Evolutionary conservation across 2,888 invertebrate species (phyloP), one percentile per base, ranked within the genome.

Genomic region (Cheilosia soror): DNA sequence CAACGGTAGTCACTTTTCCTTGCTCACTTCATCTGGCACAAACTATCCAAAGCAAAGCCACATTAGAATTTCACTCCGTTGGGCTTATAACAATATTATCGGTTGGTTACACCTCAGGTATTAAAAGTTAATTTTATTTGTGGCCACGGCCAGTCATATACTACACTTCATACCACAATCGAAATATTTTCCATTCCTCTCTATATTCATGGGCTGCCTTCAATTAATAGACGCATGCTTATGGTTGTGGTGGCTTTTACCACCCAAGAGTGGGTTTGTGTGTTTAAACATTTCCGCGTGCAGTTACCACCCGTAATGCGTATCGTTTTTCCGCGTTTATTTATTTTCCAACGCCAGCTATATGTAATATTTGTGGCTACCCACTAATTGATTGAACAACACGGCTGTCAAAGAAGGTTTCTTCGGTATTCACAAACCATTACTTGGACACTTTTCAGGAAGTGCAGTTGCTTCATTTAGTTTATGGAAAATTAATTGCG

Each of bases 291-390:
- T 75, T 79, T 84, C 79, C 79, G 79, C 69, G 75, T 73, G 72
- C 73, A 63, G 78, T 47, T 79, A 75, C 84, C 84, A 79, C 79
- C 84, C 75, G 65, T 84, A 79, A 79, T 84, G 79, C 84, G 79
- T 84, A 75, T 84, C 75, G 65, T 69, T 84, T 62, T 84, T 84
- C 79, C 84, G 79, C 75, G 65, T 84, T 84, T 78, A 83, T 25
- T 55, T 68, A 72, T 53, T 72, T 58, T 60, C 58, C 73, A 79
- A 60, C 72, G 58, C 60, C 13, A 33, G 49, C 57, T 40, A 29
- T 15, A n/a, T 6, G 7, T 65, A 27, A n/a, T 11, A n/a, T 15
- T 4, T 47, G 31, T n/a, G 4, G n/a, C 13, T 15, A 2, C 9
- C 6, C 47, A 44, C 58, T 65, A 60, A 72, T 66, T 51, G 66